Evolutionary conservation across 1,140 invertebrate genomes (phyloP).

Genomic region (Eurosta solidaginis): DNA sequence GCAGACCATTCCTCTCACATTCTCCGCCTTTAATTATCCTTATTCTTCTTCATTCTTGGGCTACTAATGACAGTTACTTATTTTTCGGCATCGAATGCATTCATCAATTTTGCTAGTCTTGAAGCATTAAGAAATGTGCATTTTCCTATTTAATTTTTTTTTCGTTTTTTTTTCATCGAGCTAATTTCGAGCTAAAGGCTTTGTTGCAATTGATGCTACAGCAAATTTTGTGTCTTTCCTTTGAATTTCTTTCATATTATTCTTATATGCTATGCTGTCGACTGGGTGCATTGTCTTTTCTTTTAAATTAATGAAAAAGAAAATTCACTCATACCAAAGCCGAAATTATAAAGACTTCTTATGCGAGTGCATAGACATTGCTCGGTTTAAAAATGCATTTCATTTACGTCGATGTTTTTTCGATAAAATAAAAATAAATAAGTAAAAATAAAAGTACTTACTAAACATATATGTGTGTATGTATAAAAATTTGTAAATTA

Average conservation of each 20-base stretch:
- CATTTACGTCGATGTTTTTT: not conserved
- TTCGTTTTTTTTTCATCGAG: not conserved
- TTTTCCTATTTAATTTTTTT: not conserved
- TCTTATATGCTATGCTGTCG: not conserved
- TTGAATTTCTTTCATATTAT: not conserved
- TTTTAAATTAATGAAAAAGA: constrained; percentile 32
- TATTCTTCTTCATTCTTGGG: not conserved
- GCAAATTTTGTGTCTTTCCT: not conserved
- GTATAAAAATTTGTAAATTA: not conserved
- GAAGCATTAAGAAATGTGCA: not conserved
- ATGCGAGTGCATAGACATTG: not conserved
- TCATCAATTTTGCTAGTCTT: constrained; percentile 14
- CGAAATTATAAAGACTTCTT: not conserved
- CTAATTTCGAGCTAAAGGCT: not conserved
- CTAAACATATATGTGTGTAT: not conserved
- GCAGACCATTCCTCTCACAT: not conserved
- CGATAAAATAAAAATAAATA: not conserved
- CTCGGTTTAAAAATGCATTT: not conserved
- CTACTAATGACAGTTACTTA: constrained; percentile 19
- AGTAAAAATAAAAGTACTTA: not conserved
- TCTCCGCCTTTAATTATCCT: not conserved
- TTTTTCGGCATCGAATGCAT: constrained; percentile 22
- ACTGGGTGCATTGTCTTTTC: not conserved
- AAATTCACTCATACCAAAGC: not conserved
- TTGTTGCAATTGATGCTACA: not conserved